phyloP scores from a whole-genome alignment of 2,888 invertebrate species.

The Vesta saturnalis region DNA sequence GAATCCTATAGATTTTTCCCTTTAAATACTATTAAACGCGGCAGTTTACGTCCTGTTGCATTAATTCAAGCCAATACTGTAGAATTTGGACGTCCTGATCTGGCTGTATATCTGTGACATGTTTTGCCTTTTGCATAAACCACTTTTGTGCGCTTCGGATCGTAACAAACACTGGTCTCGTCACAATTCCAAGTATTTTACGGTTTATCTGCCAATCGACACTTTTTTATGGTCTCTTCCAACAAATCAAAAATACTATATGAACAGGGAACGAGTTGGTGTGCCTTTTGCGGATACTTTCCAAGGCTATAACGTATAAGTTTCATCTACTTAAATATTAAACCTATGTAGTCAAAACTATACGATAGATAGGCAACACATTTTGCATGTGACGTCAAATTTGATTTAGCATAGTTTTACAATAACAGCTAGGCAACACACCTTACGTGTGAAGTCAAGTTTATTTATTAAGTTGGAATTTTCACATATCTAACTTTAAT shows the following conservation, averaged over 20 bases:
- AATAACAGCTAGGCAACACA: no score
- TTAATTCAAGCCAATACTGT: constrained; percentile 49
- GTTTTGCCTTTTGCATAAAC: constrained; percentile 29
- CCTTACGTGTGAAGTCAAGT: no score
- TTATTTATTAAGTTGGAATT: no score
- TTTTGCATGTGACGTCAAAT: no score
- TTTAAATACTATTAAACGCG: constrained; percentile 15
- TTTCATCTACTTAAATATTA: no score
- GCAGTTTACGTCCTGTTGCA: constrained; percentile 24
- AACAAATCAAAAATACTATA: constrained; percentile 38
- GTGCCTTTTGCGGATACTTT: constrained; percentile 48
- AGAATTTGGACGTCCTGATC: constrained; percentile 51
- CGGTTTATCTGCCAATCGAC: constrained; percentile 36
- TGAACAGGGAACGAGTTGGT: constrained; percentile 46
- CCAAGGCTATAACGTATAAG: constrained; percentile 53
- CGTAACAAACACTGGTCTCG: constrained; percentile 32
- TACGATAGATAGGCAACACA: no score
- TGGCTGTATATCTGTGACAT: constrained; percentile 41
- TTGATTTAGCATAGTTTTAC: no score
- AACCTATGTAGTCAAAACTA: no score
- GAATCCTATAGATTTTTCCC: constrained; percentile 21
- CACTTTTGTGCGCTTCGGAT: constrained; percentile 24
- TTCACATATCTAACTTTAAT: no score
- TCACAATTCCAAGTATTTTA: constrained; percentile 46
- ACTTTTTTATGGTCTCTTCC: constrained; percentile 27